A percentile compares a stretch with the other conserved stretches of the same genome.
phyloP scores from a whole-genome alignment of 2,888 invertebrate species.

The Entomobrya proxima region DNA sequence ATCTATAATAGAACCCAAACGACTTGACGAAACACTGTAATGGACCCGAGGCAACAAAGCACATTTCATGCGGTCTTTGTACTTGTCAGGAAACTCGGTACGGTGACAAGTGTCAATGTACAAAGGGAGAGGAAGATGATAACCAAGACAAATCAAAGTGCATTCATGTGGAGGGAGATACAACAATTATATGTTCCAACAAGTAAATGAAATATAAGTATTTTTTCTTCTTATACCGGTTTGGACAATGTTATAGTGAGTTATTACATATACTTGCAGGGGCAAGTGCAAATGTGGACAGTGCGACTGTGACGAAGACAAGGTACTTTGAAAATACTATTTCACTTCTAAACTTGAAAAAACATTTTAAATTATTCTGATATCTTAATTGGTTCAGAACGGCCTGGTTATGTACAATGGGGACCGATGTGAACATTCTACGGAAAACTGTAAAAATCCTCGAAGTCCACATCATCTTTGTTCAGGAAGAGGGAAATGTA shows the following conservation, averaged over 20 bases:
- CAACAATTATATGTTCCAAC: background rate
- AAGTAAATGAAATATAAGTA: conserved; percentile 42
- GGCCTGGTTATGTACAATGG: conserved; percentile 3
- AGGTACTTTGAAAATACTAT: no score
- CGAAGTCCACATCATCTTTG: conserved; percentile 23
- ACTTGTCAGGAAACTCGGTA: conserved; percentile 36
- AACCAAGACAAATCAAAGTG: conserved; percentile 28
- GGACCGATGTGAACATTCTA: conserved; percentile 56
- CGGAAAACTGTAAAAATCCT: conserved; percentile 7
- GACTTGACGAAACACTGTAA: conserved; percentile 41
- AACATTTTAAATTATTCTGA: background rate
- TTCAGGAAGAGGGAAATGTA: no score
- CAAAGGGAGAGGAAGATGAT: conserved; percentile 2
- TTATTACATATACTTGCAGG: conserved; percentile 30
- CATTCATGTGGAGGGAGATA: background rate
- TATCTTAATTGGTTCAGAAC: no score
- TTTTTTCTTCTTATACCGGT: background rate
- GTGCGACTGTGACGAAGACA: conserved; percentile 47
- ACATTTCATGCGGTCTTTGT: conserved; percentile 67
- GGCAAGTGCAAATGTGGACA: conserved; percentile 66
- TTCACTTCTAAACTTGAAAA: no score
- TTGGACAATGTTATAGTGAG: no score
- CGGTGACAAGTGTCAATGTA: conserved; percentile 67
- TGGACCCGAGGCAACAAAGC: conserved; percentile 1
- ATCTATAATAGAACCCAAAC: conserved; percentile 34